These are phyloP conservation scores for Chironomus tepperi DNA, from an alignment of 1,140 invertebrate species.

Conservation along the genomic window DNA sequence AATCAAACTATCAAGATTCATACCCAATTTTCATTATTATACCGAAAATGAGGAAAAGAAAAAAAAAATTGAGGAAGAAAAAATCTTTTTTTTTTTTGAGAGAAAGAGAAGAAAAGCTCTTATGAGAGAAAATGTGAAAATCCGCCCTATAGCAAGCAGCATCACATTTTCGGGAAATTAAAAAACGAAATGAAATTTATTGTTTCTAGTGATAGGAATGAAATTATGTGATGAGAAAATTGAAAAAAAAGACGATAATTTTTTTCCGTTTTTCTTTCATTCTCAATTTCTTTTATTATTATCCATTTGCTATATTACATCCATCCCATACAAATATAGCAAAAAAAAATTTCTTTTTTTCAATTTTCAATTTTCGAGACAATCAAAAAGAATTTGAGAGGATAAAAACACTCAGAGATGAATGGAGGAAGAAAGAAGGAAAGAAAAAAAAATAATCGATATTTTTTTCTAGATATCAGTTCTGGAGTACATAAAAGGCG, in stretches of 20 bases:
- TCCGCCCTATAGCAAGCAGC: neutral
- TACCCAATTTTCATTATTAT: neutral
- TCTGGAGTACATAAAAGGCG: neutral
- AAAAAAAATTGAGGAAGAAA: neutral
- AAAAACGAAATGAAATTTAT: constrained; percentile 9
- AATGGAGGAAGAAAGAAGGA: neutral
- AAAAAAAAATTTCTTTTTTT: neutral
- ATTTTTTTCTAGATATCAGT: constrained; percentile 10
- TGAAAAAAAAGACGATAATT: neutral
- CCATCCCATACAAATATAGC: neutral
- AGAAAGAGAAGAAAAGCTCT: neutral
- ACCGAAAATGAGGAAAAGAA: no score
- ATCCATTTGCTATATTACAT: neutral
- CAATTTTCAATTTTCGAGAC: neutral
- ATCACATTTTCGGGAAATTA: constrained; percentile 13
- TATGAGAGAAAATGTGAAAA: neutral
- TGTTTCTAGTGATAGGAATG: constrained; percentile 12
- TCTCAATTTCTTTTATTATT: no score
- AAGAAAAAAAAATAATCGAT: neutral
- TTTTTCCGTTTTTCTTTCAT: neutral
- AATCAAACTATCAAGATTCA: neutral
- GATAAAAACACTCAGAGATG: neutral
- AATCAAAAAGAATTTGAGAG: neutral
- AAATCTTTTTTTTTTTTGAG: neutral
- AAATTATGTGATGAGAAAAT: constrained; percentile 3